Percentiles rank a stretch among this genome's conserved stretches.
These are phyloP conservation scores for Aplysina aerophoba DNA, from an alignment of 37 sponge, comb jelly and placozoan species.

Conservation along the genomic window DNA sequence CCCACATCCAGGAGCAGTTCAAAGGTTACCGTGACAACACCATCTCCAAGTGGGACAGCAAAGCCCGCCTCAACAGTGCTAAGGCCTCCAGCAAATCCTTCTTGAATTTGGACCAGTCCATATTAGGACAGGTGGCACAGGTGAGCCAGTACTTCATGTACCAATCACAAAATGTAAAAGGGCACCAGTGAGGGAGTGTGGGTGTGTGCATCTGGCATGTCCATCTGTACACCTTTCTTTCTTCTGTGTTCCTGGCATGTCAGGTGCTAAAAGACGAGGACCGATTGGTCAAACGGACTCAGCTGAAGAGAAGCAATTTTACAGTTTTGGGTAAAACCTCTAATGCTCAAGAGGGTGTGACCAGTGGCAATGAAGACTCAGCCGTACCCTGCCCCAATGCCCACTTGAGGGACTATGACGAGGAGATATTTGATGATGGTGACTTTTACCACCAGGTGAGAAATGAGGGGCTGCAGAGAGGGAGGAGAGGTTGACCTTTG, in stretches of 20 bases:
- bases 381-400: constrained; percentile 30
- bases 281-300: constrained; percentile 74
- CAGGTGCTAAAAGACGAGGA: constrained; percentile 69
- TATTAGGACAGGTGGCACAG: constrained; percentile 64
- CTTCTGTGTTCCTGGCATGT: background rate
- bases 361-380: background rate
- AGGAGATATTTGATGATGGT: constrained; percentile 92
- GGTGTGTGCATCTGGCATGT: background rate
- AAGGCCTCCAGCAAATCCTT: constrained; percentile 72
- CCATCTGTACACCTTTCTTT: background rate
- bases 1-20: constrained; percentile 19
- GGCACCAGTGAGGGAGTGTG: background rate
- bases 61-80: constrained; percentile 56
- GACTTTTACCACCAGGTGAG: constrained; percentile 96
- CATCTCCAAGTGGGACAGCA: constrained; percentile 74
- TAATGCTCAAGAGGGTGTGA: constrained; percentile 14
- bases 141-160: too few species aligned
- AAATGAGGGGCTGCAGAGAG: background rate
- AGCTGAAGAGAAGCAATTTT: constrained; percentile 66
- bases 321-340: constrained; percentile 57
- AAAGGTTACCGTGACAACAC: constrained; percentile 48
- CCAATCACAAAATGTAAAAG: too few species aligned
- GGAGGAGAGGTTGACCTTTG: background rate
- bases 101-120: constrained; percentile 60
- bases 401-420: constrained; percentile 73